Percentiles rank a stretch among this genome's conserved stretches.
These are phyloP conservation scores for Trachymyrmex septentrionalis DNA, from an alignment of 1,140 invertebrate species.

Conservation along the genomic window DNA sequence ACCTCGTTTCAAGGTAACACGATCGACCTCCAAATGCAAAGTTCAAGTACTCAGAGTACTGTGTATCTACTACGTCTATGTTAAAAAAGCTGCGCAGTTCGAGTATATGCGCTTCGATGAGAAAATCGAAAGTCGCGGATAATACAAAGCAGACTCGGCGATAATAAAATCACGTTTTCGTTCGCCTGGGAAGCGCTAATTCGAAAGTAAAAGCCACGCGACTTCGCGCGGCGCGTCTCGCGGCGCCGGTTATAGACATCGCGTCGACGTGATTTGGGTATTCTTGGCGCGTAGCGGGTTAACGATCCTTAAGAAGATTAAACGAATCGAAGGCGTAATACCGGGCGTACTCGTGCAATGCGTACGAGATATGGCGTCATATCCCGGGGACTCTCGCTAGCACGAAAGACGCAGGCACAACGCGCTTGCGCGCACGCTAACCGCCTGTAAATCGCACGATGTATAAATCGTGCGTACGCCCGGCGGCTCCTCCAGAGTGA, in stretches of 20 bases:
- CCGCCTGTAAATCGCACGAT: conserved; percentile 5
- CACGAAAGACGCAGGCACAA: conserved; percentile 39
- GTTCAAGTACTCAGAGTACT: too few species aligned
- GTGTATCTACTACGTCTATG: too few species aligned
- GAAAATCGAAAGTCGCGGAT: background rate
- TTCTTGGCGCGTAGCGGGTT: conserved; percentile 37
- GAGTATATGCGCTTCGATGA: background rate
- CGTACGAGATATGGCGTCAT: conserved; percentile 59
- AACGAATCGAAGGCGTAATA: conserved; percentile 56
- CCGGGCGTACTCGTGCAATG: conserved; percentile 9
- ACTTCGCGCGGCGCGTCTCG: background rate
- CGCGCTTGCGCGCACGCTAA: conserved; percentile 55
- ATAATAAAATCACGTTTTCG: background rate
- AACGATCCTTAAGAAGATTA: conserved; percentile 52
- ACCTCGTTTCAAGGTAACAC: too few species aligned
- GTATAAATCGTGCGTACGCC: background rate
- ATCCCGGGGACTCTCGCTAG: conserved; percentile 50
- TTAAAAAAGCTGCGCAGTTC: background rate
- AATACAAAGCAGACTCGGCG: background rate
- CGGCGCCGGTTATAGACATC: background rate
- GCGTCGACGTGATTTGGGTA: conserved; percentile 10
- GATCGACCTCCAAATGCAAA: too few species aligned
- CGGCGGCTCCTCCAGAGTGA: conserved; percentile 40
- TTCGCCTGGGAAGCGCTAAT: background rate
- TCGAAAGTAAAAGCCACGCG: conserved; percentile 36